Evolutionary conservation across 2,888 invertebrate species (phyloP).

Genomic region (Linnaemya vulpina): DNA sequence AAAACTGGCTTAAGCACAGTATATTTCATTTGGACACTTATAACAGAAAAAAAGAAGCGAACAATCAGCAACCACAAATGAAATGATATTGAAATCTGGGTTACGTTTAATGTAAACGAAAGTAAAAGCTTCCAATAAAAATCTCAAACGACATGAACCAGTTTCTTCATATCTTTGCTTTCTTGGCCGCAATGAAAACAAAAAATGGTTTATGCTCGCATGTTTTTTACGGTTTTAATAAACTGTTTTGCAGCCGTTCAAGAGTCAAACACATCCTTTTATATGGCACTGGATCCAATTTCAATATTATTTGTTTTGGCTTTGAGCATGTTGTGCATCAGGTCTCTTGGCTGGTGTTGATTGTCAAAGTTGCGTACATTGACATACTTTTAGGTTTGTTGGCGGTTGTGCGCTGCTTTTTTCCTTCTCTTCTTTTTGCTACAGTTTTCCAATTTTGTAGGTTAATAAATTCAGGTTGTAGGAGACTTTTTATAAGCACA

Average conservation of each 20-base stretch:
- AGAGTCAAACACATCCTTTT: conserved; percentile 58
- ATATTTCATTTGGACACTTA: conserved; percentile 52
- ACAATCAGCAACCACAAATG: conserved; percentile 4
- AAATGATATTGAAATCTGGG: conserved; percentile 49
- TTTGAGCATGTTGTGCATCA: conserved; percentile 49
- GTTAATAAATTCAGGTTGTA: conserved; percentile 69
- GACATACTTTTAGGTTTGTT: conserved; percentile 68
- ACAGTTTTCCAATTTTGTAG: conserved; percentile 61
- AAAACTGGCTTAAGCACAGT: conserved; percentile 30
- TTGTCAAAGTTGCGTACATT: conserved; percentile 73
- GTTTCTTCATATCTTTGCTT: conserved; percentile 46
- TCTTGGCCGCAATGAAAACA: conserved; percentile 1
- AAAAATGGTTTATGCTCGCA: conserved; percentile 7
- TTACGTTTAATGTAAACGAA: conserved; percentile 65
- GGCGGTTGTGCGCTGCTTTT: conserved; percentile 9
- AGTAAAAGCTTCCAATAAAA: conserved; percentile 66
- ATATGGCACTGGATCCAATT: conserved; percentile 39
- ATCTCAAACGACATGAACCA: conserved; percentile 62
- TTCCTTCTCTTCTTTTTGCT: conserved; percentile 22
- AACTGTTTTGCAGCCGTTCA: neutral
- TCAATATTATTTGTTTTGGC: conserved; percentile 33
- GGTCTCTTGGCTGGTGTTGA: conserved; percentile 54
- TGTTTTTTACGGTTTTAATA: conserved; percentile 18
- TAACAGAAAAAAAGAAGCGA: conserved; percentile 25
- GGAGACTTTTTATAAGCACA: conserved; percentile 9